These are phyloP conservation scores for Chondrosia reniformis DNA, from an alignment of 37 sponge, comb jelly and placozoan genomes.

Conservation along the genomic window DNA sequence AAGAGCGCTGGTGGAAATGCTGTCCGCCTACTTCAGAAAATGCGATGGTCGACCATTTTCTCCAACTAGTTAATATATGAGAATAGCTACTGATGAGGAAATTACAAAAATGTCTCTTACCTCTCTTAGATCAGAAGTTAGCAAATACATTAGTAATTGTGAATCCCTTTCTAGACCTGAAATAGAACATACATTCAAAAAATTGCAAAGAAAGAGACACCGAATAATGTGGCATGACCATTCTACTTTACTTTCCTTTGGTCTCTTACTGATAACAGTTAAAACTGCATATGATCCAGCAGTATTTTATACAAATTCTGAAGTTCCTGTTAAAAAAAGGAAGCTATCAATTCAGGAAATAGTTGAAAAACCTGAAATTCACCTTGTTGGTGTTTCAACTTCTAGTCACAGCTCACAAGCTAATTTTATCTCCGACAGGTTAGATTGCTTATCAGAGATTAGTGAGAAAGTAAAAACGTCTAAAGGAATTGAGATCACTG, in stretches of 20 bases:
- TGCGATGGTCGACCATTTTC: too few species aligned
- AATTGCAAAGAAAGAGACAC: not conserved
- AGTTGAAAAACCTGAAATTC: conserved; percentile 16
- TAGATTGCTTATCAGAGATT: conserved; percentile 10
- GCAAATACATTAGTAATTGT: too few species aligned
- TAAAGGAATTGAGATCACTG: conserved; percentile 13
- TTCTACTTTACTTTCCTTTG: not conserved
- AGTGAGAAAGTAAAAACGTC: not conserved
- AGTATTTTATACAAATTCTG: too few species aligned
- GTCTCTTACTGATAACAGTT: conserved; percentile 5
- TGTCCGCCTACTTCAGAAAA: too few species aligned
- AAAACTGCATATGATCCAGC: conserved; percentile 20
- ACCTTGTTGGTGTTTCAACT: conserved; percentile 15
- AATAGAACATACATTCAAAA: too few species aligned
- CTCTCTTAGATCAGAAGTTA: too few species aligned
- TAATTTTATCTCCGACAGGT: conserved; percentile 27
- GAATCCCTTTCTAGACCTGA: too few species aligned
- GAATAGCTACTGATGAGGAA: too few species aligned
- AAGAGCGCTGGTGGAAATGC: too few species aligned
- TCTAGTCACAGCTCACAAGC: conserved; percentile 30
- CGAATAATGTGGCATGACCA: not conserved
- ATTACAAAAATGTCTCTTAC: too few species aligned
- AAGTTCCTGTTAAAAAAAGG: not conserved
- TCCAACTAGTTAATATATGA: too few species aligned
- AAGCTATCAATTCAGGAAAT: not conserved